Evolutionary conservation across 2,113 vertebrate genomes (phyloP).

Genomic region (Synchiropus splendidus): DNA sequence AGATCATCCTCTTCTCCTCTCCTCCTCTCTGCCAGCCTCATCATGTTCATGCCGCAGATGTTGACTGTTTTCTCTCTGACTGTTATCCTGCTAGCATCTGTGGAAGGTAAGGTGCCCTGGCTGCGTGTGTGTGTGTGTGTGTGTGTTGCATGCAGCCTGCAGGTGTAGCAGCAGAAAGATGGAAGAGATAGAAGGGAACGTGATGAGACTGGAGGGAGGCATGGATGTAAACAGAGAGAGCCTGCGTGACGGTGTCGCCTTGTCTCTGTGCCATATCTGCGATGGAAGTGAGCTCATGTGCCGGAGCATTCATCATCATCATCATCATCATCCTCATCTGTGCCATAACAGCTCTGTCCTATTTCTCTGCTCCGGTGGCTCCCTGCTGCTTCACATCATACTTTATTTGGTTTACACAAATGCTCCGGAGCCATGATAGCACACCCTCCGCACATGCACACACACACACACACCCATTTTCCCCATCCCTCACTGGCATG

Average conservation of each 20-base stretch:
- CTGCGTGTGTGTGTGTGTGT: slow-evolving; percentile 14
- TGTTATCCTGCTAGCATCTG: slow-evolving; percentile 59
- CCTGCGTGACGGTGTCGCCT: slow-evolving; percentile 11
- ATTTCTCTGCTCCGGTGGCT: slow-evolving; percentile 28
- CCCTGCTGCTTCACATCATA: slow-evolving; percentile 34
- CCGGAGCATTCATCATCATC: slow-evolving; percentile 13
- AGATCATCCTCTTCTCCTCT: slow-evolving; percentile 56
- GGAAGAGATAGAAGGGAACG: slow-evolving; percentile 34
- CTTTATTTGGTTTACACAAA: slow-evolving; percentile 49
- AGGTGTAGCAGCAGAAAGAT: slow-evolving; percentile 46
- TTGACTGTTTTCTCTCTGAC: slow-evolving; percentile 63
- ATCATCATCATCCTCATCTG: no score
- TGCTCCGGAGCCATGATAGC: slow-evolving; percentile 24
- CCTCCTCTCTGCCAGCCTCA: slow-evolving; percentile 55
- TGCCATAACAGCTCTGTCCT: slow-evolving; percentile 33
- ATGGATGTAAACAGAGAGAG: slow-evolving; percentile 58
- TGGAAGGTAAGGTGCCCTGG: slow-evolving; percentile 66
- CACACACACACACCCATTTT: slow-evolving; percentile 16
- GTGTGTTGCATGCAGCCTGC: slow-evolving; percentile 38
- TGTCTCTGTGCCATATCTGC: slow-evolving; percentile 1
- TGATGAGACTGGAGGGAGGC: slow-evolving; percentile 30
- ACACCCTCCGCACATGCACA: slow-evolving; percentile 31
- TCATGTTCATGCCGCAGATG: slow-evolving; percentile 70
- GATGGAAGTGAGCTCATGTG: slow-evolving; percentile 8
- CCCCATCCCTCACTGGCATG: slow-evolving; percentile 31